Base-by-base conservation (phyloP, 92 coral and sea anemone genomes). In the Muricea muricata region DNA sequence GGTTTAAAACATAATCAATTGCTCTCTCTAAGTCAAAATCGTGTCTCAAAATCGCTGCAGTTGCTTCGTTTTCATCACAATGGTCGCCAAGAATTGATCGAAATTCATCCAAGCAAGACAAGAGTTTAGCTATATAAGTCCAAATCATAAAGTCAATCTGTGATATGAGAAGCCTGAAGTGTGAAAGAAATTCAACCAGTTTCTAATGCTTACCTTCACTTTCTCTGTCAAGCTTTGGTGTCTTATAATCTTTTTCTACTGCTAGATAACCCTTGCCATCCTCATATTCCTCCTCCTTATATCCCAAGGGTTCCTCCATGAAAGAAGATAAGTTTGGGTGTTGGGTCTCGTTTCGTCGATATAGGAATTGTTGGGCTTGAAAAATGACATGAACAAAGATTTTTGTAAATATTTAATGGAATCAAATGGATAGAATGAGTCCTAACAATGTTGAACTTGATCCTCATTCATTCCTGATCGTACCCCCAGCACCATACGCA, bases 201-300 rank as follows among this genome's bases (percentile, higher is more conserved):
- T n/a, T n/a, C n/a, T n/a, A n/a, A n/a, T n/a, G n/a, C n/a, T 35
- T 85, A 97, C 99, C 99, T 81, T 97, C 94, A 87, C 96, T 94
- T 0, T 79, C 82, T 20, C 95, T 91, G 50, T 94, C 98, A 54
- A 97, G 87, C 60, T 97, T 94, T 11, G 99, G 99, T 79, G 97
- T 78, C 82, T 80, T 90, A 85, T 97, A 97, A 73, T 97, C 99
- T 78, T 90, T 93, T 11, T 91, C 89, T 54, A 76, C 76, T 48
- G 78, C 71, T 24, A 90, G 80, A 52, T 84, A 81, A 48, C 93
- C 97, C 4, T 88, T 93, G 30, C 90, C 93, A 12, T 89, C 94
- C 20, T 90, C 92, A 13, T 88, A 80, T 47, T 77, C 93, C 28
- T 91, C 87, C 72, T 94, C 94, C 14, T 91, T 92, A 48, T 91